phyloP scores from a whole-genome alignment of 1,140 invertebrate genomes.

The Leptinotarsa texana region DNA sequence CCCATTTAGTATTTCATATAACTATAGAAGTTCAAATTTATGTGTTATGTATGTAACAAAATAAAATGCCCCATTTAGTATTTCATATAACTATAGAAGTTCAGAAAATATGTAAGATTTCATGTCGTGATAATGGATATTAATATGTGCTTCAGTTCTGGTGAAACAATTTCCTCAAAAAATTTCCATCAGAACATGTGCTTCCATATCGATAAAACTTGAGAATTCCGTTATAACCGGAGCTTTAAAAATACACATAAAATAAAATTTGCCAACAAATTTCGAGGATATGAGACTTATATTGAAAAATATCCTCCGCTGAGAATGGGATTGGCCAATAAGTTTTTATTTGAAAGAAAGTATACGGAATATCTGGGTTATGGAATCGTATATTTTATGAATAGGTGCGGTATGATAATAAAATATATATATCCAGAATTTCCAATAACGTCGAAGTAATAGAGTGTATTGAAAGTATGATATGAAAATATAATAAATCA shows the following conservation, averaged over 20 bases:
- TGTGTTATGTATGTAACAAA: too few species aligned
- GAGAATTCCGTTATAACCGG: background rate
- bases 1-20: too few species aligned
- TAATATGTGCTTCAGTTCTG: background rate
- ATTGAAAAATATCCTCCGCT: background rate
- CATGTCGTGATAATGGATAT: background rate
- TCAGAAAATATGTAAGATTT: background rate
- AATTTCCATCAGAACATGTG: background rate
- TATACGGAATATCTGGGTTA: background rate
- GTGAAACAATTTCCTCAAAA: background rate
- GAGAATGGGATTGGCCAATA: background rate
- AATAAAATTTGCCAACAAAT: constrained; percentile 7
- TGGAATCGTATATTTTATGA: background rate
- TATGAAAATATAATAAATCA: too few species aligned
- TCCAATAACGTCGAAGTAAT: too few species aligned
- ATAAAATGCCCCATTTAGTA: too few species aligned
- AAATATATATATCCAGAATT: background rate
- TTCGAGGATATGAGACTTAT: background rate
- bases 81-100: too few species aligned
- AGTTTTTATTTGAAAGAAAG: background rate
- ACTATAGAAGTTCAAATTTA: too few species aligned
- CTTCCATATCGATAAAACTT: background rate
- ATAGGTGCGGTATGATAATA: constrained; percentile 1
- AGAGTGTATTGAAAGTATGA: too few species aligned
- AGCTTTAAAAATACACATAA: constrained; percentile 7